A percentile compares a stretch with the other conserved stretches of the same genome.
Evolutionary conservation across 2,797 vertebrate species (phyloP).

Genomic region (Anguilla obscura): DNA sequence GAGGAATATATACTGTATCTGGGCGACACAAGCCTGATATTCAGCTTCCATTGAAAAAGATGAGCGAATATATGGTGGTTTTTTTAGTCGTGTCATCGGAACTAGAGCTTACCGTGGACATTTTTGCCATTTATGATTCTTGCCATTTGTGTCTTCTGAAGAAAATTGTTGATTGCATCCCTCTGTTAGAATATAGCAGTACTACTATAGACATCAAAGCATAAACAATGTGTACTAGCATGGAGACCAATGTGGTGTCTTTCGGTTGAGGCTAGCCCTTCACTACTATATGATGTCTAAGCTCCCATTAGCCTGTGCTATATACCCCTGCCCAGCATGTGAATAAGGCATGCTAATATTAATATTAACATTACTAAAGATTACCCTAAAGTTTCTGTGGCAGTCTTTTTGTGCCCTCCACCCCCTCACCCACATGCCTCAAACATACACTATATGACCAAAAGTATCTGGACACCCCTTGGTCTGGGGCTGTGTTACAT

Average conservation of each 20-base stretch:
- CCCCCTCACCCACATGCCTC: no score
- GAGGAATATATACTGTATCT: neutral
- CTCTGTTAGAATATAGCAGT: neutral
- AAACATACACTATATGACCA: no score
- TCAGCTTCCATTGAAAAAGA: neutral
- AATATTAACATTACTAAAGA: neutral
- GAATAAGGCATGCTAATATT: neutral
- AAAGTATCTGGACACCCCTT: no score
- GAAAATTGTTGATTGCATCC: neutral
- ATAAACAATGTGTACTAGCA: neutral
- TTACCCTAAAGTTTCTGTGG: no score
- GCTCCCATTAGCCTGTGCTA: neutral
- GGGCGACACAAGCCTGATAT: neutral
- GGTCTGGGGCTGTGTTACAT: no score
- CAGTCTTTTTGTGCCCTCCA: no score
- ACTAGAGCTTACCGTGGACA: neutral
- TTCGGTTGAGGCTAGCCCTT: neutral
- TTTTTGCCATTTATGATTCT: conserved; percentile 8
- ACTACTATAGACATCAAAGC: neutral
- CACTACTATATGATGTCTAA: neutral
- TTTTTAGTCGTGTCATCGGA: neutral
- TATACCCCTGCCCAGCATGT: neutral
- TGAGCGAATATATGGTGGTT: neutral
- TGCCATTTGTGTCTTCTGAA: conserved; percentile 11
- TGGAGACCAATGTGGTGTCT: neutral